Base-by-base conservation (phyloP, 2,888 invertebrate genomes). In the Entomobrya multifasciata region DNA sequence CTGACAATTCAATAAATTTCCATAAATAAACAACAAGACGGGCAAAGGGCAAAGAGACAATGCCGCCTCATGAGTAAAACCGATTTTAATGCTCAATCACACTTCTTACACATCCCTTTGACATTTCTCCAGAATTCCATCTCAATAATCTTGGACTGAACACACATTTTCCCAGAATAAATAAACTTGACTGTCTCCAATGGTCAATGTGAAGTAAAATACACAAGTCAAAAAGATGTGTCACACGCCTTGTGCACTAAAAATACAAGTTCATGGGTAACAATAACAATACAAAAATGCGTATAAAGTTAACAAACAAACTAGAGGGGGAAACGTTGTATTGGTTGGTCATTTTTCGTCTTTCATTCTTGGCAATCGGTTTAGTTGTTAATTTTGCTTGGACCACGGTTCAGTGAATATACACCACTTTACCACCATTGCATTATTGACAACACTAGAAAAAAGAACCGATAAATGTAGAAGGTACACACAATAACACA, bases 51-150 rank as follows among this genome's bases (percentile, higher is more conserved):
- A 41, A 30, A 36, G 22, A 55, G 20, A n/a, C n/a, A n/a, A n/a
- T n/a, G 22, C 78, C 87, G 65, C 67, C 52, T 84, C 80, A 78
- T 74, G 82, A 86, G 83, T 88, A 83, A 86, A 55, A 86, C 81
- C 78, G 76, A 76, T 15, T 17, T 41, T 22, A 13, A n/a, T n/a
- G 20, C 67, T 41, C 20, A n/a, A 36, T 27, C 60, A 8, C n/a
- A n/a, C n/a, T 11, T 52, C 52, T 52, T n/a, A 36, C 36, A 6
- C 36, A 36, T 36, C 25, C 60, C 25, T 6, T 25, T 25, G 1
- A 10, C 27, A 13, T 60, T 25, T 25, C 3, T 60, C 60, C 27
- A 25, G 13, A 1, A 60, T 70, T 20, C 22, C 13, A 47, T 47
- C 22, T 20, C 22, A 22, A 20, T 25, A 62, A 8, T 70, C n/a